A percentile compares a stretch with the other conserved stretches of the same genome.
These are phyloP conservation scores for Sternarchorhynchus goeldii DNA, from an alignment of 2,797 vertebrate species.

Conservation along the genomic window DNA sequence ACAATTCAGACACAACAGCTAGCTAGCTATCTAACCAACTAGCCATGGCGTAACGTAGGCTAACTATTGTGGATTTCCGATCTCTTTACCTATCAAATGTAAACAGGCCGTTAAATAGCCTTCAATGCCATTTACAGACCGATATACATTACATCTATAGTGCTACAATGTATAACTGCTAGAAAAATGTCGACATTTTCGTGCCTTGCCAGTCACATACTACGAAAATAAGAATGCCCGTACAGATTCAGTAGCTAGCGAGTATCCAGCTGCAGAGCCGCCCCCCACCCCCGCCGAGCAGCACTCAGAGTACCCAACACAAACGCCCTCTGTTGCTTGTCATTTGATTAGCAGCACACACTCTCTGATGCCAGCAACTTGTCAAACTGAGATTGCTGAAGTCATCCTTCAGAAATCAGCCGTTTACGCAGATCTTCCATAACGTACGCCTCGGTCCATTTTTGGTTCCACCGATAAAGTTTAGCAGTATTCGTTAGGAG, in stretches of 20 bases:
- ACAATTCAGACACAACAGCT: conserved; percentile 66
- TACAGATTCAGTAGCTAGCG: conserved; percentile 14
- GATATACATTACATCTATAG: not conserved
- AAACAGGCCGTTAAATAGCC: conserved; percentile 38
- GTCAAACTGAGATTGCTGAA: too few species aligned
- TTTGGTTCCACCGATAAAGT: too few species aligned
- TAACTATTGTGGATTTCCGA: conserved; percentile 7
- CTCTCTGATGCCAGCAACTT: too few species aligned
- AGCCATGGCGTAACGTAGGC: conserved; percentile 22
- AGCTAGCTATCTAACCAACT: conserved; percentile 44
- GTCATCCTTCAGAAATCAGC: too few species aligned
- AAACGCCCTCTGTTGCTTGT: not conserved
- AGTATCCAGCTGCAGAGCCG: conserved; percentile 44
- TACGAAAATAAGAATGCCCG: conserved; percentile 66
- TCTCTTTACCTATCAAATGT: conserved; percentile 6
- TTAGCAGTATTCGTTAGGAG: too few species aligned
- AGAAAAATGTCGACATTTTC: conserved; percentile 28
- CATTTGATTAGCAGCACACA: not conserved
- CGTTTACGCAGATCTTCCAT: too few species aligned
- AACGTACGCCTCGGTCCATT: too few species aligned
- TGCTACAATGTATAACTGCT: conserved; percentile 6
- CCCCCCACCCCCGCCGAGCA: conserved; percentile 36
- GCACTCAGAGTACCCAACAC: not conserved
- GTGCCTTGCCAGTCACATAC: conserved; percentile 45
- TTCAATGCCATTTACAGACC: not conserved